These are phyloP conservation scores for Actinopyga echinites DNA, from an alignment of 53 echinoderm and acorn worm genomes.

Conservation along the genomic window DNA sequence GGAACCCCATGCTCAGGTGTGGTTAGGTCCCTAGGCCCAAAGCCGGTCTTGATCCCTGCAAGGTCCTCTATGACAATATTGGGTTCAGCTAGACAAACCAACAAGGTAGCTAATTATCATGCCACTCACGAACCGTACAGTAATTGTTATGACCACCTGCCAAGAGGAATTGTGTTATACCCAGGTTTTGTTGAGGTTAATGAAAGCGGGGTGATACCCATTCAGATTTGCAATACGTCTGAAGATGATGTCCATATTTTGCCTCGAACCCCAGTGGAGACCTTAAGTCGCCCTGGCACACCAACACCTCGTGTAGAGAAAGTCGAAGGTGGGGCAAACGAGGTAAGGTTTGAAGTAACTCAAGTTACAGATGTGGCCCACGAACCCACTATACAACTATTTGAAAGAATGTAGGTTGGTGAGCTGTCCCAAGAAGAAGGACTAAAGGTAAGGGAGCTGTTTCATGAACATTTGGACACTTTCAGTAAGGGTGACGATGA, in stretches of 20 bases:
- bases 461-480: not conserved
- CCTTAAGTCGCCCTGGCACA: not conserved
- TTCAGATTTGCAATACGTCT: not conserved
- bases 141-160: not conserved
- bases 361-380: too few relatives aligned
- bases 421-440: not conserved
- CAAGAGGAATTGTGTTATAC: not conserved
- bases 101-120: not conserved
- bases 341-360: not conserved
- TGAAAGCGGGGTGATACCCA: not conserved
- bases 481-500: slow-evolving; percentile 39
- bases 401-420: too few relatives aligned
- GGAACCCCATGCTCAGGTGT: too few relatives aligned
- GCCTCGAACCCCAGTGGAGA: not conserved
- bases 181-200: not conserved
- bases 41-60: not conserved
- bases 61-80: not conserved
- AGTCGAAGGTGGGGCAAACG: not conserved
- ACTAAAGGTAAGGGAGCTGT: not conserved
- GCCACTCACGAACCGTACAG: not conserved
- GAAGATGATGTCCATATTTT: not conserved
- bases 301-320: not conserved
- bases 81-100: not conserved
- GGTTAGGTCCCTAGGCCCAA: not conserved
- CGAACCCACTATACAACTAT: too few relatives aligned